These are phyloP conservation scores for Lasius platythorax DNA, from an alignment of 2,888 invertebrate species.

Conservation along the genomic window DNA sequence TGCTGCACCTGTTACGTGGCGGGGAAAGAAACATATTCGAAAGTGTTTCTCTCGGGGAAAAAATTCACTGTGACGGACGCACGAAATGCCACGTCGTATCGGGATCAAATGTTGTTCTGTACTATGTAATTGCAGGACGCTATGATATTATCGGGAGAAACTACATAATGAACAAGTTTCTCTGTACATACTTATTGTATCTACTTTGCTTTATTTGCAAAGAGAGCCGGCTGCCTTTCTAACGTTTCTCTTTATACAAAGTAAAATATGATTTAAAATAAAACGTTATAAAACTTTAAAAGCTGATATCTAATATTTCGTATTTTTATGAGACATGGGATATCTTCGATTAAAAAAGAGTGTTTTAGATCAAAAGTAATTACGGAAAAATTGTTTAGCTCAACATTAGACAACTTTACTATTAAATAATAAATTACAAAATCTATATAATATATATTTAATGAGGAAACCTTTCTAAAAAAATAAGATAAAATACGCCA, in stretches of 20 bases:
- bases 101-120: slow-evolving; percentile 69
- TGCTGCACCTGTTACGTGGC: slow-evolving; percentile 56
- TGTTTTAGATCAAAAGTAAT: background rate
- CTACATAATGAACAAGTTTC: slow-evolving; percentile 37
- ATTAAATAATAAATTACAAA: background rate
- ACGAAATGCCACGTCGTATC: slow-evolving; percentile 69
- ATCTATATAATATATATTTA: background rate
- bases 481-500: background rate
- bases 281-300: slow-evolving; percentile 1
- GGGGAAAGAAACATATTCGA: slow-evolving; percentile 21
- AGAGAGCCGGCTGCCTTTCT: background rate
- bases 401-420: background rate
- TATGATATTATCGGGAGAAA: slow-evolving; percentile 36
- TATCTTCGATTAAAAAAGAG: background rate
- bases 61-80: slow-evolving; percentile 46
- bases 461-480: background rate
- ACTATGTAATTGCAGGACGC: slow-evolving; percentile 38
- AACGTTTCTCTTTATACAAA: slow-evolving; percentile 14
- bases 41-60: slow-evolving; percentile 43
- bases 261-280: background rate
- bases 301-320: background rate
- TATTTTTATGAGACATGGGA: background rate
- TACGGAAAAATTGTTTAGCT: background rate
- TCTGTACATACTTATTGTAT: slow-evolving; percentile 3
- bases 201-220: background rate